A percentile compares a stretch with the other conserved stretches of the same genome.
Evolutionary conservation across 2,113 vertebrate species (phyloP).

Genomic region (Antennarius striatus): DNA sequence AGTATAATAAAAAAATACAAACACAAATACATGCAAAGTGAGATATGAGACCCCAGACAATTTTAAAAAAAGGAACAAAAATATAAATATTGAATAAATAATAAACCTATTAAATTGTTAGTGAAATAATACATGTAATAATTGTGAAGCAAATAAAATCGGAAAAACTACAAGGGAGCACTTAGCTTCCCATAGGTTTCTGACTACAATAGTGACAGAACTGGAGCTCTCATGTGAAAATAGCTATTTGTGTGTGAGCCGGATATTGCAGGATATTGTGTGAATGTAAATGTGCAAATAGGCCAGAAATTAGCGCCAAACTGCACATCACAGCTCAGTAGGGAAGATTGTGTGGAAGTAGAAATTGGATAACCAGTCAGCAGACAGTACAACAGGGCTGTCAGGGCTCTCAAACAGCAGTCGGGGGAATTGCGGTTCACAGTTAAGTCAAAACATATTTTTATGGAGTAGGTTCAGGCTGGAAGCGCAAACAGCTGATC

Average conservation of each 20-base stretch:
- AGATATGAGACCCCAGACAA: background rate
- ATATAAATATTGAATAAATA: too few relatives aligned
- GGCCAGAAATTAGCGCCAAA: conserved; percentile 57
- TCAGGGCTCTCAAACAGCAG: conserved; percentile 20
- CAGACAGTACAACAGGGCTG: conserved; percentile 25
- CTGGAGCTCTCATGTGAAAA: conserved; percentile 2
- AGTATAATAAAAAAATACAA: too few relatives aligned
- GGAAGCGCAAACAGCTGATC: background rate
- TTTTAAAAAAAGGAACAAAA: background rate
- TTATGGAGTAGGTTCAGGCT: conserved; percentile 8
- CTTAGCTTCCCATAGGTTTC: conserved; percentile 4
- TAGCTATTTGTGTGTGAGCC: conserved; percentile 14
- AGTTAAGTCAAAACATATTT: conserved; percentile 20
- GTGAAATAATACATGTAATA: background rate
- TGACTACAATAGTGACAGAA: background rate
- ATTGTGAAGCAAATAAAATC: background rate
- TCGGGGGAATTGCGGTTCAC: conserved; percentile 1
- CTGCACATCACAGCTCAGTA: conserved; percentile 47
- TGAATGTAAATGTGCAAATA: conserved; percentile 15
- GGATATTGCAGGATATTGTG: background rate
- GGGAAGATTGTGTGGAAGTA: conserved; percentile 40
- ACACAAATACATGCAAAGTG: too few relatives aligned
- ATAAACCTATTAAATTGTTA: background rate
- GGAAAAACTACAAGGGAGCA: background rate
- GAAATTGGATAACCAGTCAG: conserved; percentile 50